These are phyloP conservation scores for Tridacna gigas DNA, from an alignment of 2,888 invertebrate genomes.

Conservation along the genomic window DNA sequence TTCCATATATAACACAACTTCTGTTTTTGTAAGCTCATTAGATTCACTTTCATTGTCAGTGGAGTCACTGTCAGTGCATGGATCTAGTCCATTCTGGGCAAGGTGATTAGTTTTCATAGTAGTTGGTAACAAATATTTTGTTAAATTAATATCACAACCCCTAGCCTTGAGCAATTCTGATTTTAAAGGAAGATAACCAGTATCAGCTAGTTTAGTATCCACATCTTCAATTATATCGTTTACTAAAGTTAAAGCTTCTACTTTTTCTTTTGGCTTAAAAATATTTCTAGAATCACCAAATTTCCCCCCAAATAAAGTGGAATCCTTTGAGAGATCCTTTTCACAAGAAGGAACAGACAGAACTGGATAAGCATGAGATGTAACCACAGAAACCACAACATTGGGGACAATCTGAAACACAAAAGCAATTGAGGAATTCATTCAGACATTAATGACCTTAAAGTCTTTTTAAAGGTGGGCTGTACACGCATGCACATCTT, in stretches of 20 bases:
- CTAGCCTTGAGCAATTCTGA: constrained; percentile 31
- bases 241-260: neutral
- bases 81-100: constrained; percentile 1
- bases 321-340: neutral
- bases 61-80: neutral
- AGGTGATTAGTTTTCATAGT: constrained; percentile 6
- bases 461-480: too few relatives aligned
- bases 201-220: neutral
- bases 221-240: neutral
- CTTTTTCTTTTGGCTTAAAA: neutral
- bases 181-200: constrained; percentile 12
- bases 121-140: constrained; percentile 49
- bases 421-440: neutral
- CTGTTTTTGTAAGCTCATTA: constrained; percentile 51
- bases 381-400: constrained; percentile 2
- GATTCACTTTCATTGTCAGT: constrained; percentile 29
- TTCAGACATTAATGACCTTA: too few relatives aligned
- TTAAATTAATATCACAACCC: constrained; percentile 57
- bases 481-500: too few relatives aligned
- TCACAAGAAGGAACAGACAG: neutral
- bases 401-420: constrained; percentile 1
- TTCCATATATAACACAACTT: constrained; percentile 65
- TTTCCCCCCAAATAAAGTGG: constrained; percentile 5
- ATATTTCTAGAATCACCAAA: neutral
- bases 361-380: neutral